These are phyloP conservation scores for Hydrophis major DNA, from an alignment of 2,797 vertebrate species.

Conservation along the genomic window DNA sequence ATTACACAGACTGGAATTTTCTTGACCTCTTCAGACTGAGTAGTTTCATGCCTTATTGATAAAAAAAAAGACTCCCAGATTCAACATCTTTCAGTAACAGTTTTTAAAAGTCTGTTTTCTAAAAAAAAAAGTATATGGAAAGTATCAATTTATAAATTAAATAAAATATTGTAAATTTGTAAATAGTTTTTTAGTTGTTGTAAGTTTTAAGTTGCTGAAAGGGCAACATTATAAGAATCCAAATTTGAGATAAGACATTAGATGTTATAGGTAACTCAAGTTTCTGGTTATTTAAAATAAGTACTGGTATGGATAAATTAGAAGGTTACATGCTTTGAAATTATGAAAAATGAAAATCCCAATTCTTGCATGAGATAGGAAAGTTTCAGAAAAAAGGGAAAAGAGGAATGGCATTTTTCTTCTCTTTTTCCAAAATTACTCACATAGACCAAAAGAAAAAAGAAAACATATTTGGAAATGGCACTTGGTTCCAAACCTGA, in stretches of 20 bases:
- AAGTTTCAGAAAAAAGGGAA: neutral
- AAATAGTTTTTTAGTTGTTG: neutral
- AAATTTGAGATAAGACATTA: neutral
- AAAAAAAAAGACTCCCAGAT: neutral
- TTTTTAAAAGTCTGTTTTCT: neutral
- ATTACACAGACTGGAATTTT: neutral
- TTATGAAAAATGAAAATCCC: neutral
- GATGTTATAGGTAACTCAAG: neutral
- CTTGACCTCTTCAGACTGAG: conserved; percentile 15
- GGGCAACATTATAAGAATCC: neutral
- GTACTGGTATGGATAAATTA: neutral
- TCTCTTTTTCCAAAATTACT: neutral
- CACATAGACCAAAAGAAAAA: neutral
- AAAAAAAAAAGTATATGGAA: neutral
- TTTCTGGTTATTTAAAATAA: neutral
- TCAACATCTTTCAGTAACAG: conserved; percentile 7
- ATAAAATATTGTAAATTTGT: neutral
- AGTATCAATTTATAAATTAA: neutral
- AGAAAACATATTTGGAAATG: neutral
- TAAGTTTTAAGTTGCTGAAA: neutral
- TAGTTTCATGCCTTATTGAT: neutral
- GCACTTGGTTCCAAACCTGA: neutral
- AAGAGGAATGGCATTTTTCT: neutral
- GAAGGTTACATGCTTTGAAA: neutral
- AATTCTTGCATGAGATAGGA: neutral